phyloP scores from a whole-genome alignment of 2,888 invertebrate species.

The Patella caerulea region DNA sequence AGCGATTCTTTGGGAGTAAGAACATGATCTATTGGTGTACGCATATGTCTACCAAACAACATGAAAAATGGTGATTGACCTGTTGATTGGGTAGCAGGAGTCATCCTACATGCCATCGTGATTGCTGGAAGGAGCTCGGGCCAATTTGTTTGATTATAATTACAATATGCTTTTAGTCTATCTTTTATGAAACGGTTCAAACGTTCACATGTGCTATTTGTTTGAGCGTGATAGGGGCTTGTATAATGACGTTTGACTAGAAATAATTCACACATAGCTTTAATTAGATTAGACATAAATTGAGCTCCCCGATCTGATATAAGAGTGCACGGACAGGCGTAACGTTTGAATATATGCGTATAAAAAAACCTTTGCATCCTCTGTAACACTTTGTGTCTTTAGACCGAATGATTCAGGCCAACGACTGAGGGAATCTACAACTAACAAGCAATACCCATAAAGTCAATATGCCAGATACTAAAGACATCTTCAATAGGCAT shows the following conservation, averaged over 20 bases:
- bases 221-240: conserved; percentile 6
- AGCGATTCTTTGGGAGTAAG: conserved; percentile 6
- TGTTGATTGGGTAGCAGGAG: conserved; percentile 15
- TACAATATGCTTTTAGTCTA: conserved; percentile 14
- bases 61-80: conserved; percentile 20
- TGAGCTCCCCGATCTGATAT: neutral
- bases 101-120: conserved; percentile 13
- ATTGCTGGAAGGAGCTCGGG: conserved; percentile 16
- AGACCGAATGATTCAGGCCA: conserved; percentile 22
- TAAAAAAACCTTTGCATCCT: conserved; percentile 17
- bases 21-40: conserved; percentile 4
- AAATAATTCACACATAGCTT: neutral
- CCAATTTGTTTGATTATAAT: conserved; percentile 8
- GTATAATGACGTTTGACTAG: conserved; percentile 11
- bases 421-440: conserved; percentile 9
- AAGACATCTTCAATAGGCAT: conserved; percentile 24
- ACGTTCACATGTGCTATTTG: conserved; percentile 19
- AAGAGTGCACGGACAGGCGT: conserved; percentile 24
- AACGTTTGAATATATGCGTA: conserved; percentile 24
- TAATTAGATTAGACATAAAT: too few relatives aligned
- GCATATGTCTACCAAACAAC: conserved; percentile 20
- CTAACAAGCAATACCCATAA: conserved; percentile 16
- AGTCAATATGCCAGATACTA: conserved; percentile 26
- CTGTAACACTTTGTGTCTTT: conserved; percentile 13
- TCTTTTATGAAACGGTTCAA: conserved; percentile 17